Base-by-base conservation (phyloP, 1,140 invertebrate genomes). In the Macrobrachium nipponense region DNA sequence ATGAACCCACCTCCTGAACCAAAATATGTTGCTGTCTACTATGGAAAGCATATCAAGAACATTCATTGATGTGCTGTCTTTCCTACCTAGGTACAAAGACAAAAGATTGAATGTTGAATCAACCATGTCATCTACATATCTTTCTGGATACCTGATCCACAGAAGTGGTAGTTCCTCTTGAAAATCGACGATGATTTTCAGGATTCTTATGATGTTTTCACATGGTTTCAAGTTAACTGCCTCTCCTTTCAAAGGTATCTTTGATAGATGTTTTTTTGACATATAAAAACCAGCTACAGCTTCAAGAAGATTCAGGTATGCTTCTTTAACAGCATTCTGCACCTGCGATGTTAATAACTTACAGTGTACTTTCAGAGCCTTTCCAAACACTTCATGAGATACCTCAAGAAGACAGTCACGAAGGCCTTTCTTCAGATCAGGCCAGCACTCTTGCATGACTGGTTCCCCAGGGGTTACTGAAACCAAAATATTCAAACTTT, bases 241-340 rank as follows among this genome's bases (percentile, higher is more conserved):
- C 58, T 73, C 76, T 58, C 68, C 81, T 66, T 73, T 85, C 8
- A 76, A n/a, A 23, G 84, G 80, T 44, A 88, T 73, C 62, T 82
- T 87, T n/a, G 58, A 14, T 14, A 85, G 44, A 75, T 85, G 75
- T 36, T 84, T 78, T 59, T 87, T 89, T 18, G 81, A 87, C 51
- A 89, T 72, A 80, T 87, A 89, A 87, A 89, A 89, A 36, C 83
- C 88, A 62, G 88, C 87, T 51, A 88, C 43, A 72, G 89, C 87
- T 81, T 88, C 87, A 14, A 89, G 44, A 76, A 89, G 75, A 68
- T 88, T 89, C n/a, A 88, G 59, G 64, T 87, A 87, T 68, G 86
- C 89, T 51, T 89, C 89, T 27, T 87, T 89, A 6, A 89, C 86
- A 51, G 87, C 87, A 82, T 73, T 82, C 62, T 89, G 87, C 12